Evolutionary conservation across 2,888 invertebrate genomes (phyloP).

Genomic region (Glyphotaelius pellucidus): DNA sequence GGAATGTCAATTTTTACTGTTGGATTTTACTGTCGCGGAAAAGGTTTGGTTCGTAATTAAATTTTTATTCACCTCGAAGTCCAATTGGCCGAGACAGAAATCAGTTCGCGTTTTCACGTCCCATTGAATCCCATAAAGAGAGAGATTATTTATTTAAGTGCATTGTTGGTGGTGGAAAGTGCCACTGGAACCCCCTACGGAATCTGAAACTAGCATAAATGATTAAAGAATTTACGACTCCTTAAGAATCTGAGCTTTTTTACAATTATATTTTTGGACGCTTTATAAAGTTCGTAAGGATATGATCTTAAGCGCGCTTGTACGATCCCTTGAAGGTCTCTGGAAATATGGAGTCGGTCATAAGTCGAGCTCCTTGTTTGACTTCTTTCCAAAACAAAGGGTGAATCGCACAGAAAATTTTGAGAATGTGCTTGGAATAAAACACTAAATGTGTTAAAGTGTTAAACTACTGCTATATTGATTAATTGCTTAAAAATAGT

Average conservation of each 20-base stretch:
- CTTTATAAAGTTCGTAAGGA: not conserved
- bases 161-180: not conserved
- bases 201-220: not conserved
- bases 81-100: not conserved
- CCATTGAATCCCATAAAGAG: not conserved
- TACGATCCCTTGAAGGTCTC: too few species aligned
- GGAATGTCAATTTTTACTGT: slow-evolving; percentile 11
- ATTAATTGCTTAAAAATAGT: too few species aligned
- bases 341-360: too few species aligned
- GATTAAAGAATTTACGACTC: not conserved
- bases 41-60: not conserved
- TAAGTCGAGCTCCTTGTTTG: too few species aligned
- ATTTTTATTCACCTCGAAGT: not conserved
- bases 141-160: not conserved
- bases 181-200: not conserved
- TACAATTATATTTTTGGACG: not conserved
- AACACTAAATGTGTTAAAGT: too few species aligned
- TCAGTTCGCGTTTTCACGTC: not conserved
- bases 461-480: too few species aligned
- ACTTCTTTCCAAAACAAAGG: too few species aligned
- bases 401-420: too few species aligned
- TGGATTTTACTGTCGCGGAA: slow-evolving; percentile 7
- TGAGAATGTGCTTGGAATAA: too few species aligned
- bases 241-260: not conserved
- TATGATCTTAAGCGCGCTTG: not conserved